Evolutionary conservation across 2,888 invertebrate species (phyloP).

Genomic region (Drosophila silvestris): DNA sequence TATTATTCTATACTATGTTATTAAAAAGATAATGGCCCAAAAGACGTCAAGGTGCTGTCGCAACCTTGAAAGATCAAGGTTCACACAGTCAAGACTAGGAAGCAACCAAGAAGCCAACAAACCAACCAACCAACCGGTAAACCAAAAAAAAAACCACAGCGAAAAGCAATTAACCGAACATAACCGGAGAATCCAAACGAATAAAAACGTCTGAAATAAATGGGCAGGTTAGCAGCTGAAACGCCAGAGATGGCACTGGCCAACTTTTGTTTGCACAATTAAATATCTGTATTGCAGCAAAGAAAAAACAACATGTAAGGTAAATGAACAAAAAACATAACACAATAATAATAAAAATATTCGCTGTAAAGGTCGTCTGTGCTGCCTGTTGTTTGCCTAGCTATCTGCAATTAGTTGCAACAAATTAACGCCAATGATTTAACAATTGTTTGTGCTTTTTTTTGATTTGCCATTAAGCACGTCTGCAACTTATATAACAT

Average conservation of each 20-base stretch:
- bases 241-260: conserved; percentile 47
- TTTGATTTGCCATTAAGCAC: conserved; percentile 27
- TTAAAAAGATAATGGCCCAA: conserved; percentile 71
- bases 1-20: conserved; percentile 55
- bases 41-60: conserved; percentile 42
- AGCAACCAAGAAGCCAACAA: conserved; percentile 33
- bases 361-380: conserved; percentile 58
- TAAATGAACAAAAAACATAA: conserved; percentile 18
- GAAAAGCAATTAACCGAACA: conserved; percentile 73
- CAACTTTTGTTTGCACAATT: conserved; percentile 71
- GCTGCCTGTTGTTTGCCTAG: conserved; percentile 53
- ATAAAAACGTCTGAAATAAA: conserved; percentile 21
- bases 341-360: conserved; percentile 31
- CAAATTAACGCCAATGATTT: conserved; percentile 67
- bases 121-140: conserved; percentile 34
- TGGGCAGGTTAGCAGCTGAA: conserved; percentile 31
- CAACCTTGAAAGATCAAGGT: conserved; percentile 77
- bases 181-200: conserved; percentile 48
- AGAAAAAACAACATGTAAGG: conserved; percentile 3
- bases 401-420: conserved; percentile 70
- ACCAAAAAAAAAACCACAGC: conserved; percentile 36
- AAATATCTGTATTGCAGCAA: conserved; percentile 47
- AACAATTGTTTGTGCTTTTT: conserved; percentile 33
- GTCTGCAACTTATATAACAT: conserved; percentile 42
- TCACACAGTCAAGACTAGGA: conserved; percentile 54